Percentiles rank a stretch among this genome's conserved stretches.
Evolutionary conservation across 2,113 vertebrate species (phyloP).

Genomic region (Damaliscus lunatus): DNA sequence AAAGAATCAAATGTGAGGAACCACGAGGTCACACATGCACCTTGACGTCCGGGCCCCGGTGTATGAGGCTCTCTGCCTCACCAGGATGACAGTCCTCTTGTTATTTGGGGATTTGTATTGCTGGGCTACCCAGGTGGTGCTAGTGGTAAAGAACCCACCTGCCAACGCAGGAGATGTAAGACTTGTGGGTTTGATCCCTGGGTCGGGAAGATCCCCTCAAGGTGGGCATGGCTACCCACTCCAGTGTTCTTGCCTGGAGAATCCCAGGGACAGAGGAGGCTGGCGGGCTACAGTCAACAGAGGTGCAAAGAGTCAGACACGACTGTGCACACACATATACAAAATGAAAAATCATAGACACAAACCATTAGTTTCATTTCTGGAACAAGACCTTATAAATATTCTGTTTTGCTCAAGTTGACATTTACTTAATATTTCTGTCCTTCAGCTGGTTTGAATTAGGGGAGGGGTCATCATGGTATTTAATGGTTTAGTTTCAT

Average conservation of each 20-base stretch:
- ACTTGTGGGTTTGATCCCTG: neutral
- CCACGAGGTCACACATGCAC: neutral
- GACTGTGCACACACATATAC: neutral
- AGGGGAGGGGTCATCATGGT: accelerated
- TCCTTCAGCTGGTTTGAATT: neutral
- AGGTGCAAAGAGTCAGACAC: accelerated
- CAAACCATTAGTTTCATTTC: neutral
- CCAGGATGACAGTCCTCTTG: accelerated
- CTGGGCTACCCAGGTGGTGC: neutral
- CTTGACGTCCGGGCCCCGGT: neutral
- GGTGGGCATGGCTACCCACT: neutral
- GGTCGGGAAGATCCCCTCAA: neutral
- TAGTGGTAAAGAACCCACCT: neutral
- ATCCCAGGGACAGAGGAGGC: neutral
- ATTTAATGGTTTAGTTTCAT: neutral
- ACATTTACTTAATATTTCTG: neutral
- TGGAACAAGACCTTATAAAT: neutral
- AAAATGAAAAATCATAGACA: neutral
- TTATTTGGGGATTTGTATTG: neutral
- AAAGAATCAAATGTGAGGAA: neutral
- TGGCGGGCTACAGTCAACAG: neutral
- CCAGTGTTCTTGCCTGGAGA: neutral
- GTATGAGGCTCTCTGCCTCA: neutral
- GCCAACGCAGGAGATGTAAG: neutral
- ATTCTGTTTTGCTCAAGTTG: neutral